Base-by-base conservation (phyloP, 1,140 invertebrate species). In the Conus ventricosus region DNA sequence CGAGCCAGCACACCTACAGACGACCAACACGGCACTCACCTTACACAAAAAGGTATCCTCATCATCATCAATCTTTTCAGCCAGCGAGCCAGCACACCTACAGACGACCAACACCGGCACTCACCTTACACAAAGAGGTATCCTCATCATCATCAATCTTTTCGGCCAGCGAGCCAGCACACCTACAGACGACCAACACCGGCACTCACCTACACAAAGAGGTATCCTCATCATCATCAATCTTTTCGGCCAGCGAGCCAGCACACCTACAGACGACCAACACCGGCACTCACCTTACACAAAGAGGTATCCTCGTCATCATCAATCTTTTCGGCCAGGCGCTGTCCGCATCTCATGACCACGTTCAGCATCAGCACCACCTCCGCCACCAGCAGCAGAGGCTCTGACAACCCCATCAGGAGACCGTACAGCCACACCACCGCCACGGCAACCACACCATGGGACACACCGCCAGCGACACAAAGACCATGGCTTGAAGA, bases 381-480 rank as follows among this genome's bases (percentile, higher is more conserved):
- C 85, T 92, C 92, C 84, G 89, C 89, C 20, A 91, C 51, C 82
- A 91, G 87, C 20, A 91, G 85, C 8, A 90, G 84, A 39, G 90
- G 90, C 71, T 92, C 92, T n/a, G 88, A 88, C 17, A 92, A 23
- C 90, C 89, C 90, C 84, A 92, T 20, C 75, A 92, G 6, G 20
- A 90, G 89, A 23, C 90, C 89, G 85, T 92, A 92, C 11, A 91
- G 57, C 91, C 91, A 92, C 71, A 92, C 84, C 13, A 92, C 11
- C 39, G 88, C 82, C 87, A 90, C 23, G 92, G 92, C 63, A 90
- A 89, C 39, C 92, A 89, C 76, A 89, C 90, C 7, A 92, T 78
- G 17, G 92, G 92, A 8, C 92, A 83, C 53, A 88, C 90, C 11
- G 87, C 80, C 63, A 92, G 75, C 1, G 88, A 78, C 20, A 90